These are phyloP conservation scores for Ploceus nigricollis DNA, from an alignment of 2,113 vertebrate genomes.

Conservation along the genomic window DNA sequence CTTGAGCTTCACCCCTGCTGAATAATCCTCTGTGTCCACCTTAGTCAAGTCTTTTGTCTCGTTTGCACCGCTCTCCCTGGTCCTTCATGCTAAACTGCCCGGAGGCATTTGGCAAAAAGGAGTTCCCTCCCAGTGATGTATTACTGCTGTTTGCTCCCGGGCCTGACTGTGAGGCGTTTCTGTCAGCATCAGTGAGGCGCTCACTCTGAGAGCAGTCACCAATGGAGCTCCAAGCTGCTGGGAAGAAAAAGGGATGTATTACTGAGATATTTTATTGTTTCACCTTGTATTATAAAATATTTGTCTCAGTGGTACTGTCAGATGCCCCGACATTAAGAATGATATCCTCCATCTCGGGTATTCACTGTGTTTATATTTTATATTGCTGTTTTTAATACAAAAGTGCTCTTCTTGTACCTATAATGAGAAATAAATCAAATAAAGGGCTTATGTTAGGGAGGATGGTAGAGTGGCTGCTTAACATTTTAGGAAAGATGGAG, in stretches of 20 bases:
- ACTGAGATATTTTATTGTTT: neutral
- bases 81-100: neutral
- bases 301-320: neutral
- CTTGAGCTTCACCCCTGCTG: neutral
- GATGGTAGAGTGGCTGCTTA: neutral
- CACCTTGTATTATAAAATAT: neutral
- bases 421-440: neutral
- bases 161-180: neutral
- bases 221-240: neutral
- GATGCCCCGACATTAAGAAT: neutral
- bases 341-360: neutral
- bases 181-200: neutral
- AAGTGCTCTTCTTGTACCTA: neutral
- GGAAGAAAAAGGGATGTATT: neutral
- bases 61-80: neutral
- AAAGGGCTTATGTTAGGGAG: neutral
- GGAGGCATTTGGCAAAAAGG: neutral
- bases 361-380: neutral
- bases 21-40: neutral
- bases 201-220: neutral
- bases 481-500: slow-evolving; percentile 20
- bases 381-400: neutral
- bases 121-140: neutral
- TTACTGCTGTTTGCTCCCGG: neutral
- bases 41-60: neutral